phyloP scores from a whole-genome alignment of 2,888 invertebrate species.

The Abrostola triplasia region DNA sequence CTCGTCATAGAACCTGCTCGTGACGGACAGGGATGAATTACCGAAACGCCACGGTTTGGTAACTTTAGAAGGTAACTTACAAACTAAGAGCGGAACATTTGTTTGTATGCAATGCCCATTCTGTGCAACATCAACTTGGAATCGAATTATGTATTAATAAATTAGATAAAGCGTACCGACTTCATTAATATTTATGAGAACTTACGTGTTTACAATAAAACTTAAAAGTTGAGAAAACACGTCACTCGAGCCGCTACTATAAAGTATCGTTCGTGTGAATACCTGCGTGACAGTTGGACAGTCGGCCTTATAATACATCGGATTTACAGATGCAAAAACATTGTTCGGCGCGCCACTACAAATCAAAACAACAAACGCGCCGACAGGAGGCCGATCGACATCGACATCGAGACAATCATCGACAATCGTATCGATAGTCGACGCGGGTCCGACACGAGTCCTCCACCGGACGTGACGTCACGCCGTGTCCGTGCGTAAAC shows the following conservation, averaged over 20 bases:
- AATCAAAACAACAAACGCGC: constrained; percentile 83
- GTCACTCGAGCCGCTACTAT: constrained; percentile 17
- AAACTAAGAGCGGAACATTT: constrained; percentile 55
- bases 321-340: constrained; percentile 76
- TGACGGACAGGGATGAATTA: constrained; percentile 85
- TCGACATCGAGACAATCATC: constrained; percentile 74
- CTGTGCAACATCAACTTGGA: constrained; percentile 19
- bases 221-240: neutral
- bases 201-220: neutral
- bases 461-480: constrained; percentile 85
- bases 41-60: constrained; percentile 70
- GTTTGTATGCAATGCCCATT: constrained; percentile 48
- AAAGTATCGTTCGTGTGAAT: constrained; percentile 35
- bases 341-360: constrained; percentile 73
- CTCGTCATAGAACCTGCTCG: constrained; percentile 78
- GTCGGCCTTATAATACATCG: constrained; percentile 44
- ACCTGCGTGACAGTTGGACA: constrained; percentile 29
- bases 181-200: neutral
- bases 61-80: constrained; percentile 63
- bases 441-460: constrained; percentile 62
- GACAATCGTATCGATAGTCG: constrained; percentile 72
- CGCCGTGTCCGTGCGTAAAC: constrained; percentile 76
- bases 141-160: constrained; percentile 11
- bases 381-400: constrained; percentile 85
- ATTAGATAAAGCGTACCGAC: constrained; percentile 8